These are phyloP conservation scores for Macrosteles quadrilineatus DNA, from an alignment of 1,140 invertebrate species.

Conservation along the genomic window DNA sequence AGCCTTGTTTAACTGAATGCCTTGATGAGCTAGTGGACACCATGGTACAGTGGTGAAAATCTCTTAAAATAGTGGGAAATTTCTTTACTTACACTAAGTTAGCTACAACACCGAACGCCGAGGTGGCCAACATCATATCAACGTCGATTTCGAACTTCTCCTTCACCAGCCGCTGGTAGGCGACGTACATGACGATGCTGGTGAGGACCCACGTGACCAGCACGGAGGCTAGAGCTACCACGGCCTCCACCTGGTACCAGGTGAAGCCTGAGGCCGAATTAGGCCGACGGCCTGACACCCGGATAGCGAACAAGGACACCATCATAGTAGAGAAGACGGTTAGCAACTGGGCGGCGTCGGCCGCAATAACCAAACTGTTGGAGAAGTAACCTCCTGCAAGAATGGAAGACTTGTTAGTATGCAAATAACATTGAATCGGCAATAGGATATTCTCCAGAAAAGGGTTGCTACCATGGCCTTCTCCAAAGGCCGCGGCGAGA, in stretches of 20 bases:
- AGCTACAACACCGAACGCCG: conserved; percentile 5
- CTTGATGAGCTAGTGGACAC: too few species aligned
- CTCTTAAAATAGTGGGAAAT: too few species aligned
- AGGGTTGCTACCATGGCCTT: too few species aligned
- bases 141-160: not conserved
- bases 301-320: conserved; percentile 4
- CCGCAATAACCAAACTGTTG: conserved; percentile 6
- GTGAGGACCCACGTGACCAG: conserved; percentile 6
- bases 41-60: too few species aligned
- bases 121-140: conserved; percentile 15
- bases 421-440: too few species aligned
- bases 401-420: too few species aligned
- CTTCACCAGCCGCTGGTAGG: not conserved
- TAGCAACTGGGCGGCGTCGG: conserved; percentile 2
- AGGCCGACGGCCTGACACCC: not conserved
- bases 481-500: too few species aligned
- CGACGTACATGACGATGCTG: conserved; percentile 3
- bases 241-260: not conserved
- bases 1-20: too few species aligned
- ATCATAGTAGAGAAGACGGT: conserved; percentile 12
- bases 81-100: conserved; percentile 12
- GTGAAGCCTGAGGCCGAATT: not conserved
- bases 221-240: not conserved
- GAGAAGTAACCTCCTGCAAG: not conserved
- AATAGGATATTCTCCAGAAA: too few species aligned